Percentiles rank a stretch among this genome's conserved stretches.
phyloP scores from a whole-genome alignment of 2,797 vertebrate species.

The Pantherophis vulpinus region DNA sequence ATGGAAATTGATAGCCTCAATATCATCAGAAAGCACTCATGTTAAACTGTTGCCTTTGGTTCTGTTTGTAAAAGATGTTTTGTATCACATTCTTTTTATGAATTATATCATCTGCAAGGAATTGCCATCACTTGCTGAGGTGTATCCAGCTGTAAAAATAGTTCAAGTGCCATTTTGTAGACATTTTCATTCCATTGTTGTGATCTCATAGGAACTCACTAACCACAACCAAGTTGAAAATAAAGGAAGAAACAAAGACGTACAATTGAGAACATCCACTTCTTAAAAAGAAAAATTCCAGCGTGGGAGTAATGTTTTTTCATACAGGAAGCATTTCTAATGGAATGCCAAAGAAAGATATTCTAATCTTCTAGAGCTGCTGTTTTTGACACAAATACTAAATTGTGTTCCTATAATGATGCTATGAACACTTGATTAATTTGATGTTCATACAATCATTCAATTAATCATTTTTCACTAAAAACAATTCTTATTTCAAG shows the following conservation, averaged over 20 bases:
- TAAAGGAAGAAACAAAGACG: constrained; percentile 31
- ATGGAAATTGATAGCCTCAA: constrained; percentile 56
- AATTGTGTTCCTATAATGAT: constrained; percentile 50
- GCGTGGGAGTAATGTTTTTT: constrained; percentile 47
- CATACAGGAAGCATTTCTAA: constrained; percentile 58
- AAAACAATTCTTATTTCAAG: constrained; percentile 55
- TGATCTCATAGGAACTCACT: constrained; percentile 71
- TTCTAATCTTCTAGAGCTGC: constrained; percentile 42
- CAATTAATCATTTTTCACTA: constrained; percentile 52
- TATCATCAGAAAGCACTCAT: constrained; percentile 51
- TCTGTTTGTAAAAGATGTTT: constrained; percentile 73
- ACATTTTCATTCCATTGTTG: constrained; percentile 69
- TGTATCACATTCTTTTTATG: constrained; percentile 68
- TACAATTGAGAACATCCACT: constrained; percentile 70
- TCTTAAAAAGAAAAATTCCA: constrained; percentile 58
- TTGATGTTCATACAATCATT: constrained; percentile 30
- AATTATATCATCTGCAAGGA: constrained; percentile 67
- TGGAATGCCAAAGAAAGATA: constrained; percentile 55
- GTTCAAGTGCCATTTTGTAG: constrained; percentile 66
- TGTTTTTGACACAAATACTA: constrained; percentile 32
- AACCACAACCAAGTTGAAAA: constrained; percentile 67
- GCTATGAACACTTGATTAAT: constrained; percentile 65
- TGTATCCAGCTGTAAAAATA: constrained; percentile 76
- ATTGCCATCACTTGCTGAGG: constrained; percentile 66
- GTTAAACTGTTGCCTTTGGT: constrained; percentile 63